Conservation (phyloP, 2,888 invertebrate species). For the Endomychus coccineus region DNA sequence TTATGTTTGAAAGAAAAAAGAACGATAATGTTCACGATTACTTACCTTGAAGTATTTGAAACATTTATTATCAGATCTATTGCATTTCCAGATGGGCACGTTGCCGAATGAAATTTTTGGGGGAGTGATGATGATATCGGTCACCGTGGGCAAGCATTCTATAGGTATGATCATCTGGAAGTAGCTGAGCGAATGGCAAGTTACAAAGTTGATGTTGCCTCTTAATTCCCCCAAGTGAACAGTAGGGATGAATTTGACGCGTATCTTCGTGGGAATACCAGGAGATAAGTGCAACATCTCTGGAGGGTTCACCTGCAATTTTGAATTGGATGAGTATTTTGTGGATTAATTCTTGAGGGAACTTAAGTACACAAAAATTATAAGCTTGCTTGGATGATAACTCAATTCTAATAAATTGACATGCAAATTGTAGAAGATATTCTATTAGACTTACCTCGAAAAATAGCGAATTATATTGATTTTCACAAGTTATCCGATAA, state of each 20-base stretch:
- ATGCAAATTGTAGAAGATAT: no score
- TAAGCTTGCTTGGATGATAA: no score
- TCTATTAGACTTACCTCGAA: constrained; percentile 13
- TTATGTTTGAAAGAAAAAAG: no score
- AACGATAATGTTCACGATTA: no score
- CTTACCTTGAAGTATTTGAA: constrained; percentile 4
- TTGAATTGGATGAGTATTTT: no score
- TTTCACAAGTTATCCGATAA: constrained; percentile 4
- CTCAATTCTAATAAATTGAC: no score
- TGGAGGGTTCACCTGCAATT: no score
- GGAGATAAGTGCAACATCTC: no score
- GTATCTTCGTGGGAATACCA: constrained; percentile 18
- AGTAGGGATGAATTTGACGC: constrained; percentile 18
- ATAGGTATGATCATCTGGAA: constrained; percentile 17
- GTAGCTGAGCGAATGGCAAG: constrained; percentile 11
- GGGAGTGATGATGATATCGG: constrained; percentile 4
- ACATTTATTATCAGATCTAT: neutral
- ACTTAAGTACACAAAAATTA: no score
- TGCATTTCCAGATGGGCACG: constrained; percentile 9
- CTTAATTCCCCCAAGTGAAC: constrained; percentile 5
- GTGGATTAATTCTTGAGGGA: no score
- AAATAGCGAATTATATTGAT: neutral
- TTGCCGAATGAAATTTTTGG: constrained; percentile 6
- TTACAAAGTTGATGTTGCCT: constrained; percentile 20
- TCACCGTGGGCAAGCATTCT: constrained; percentile 15